Percentiles rank a stretch among this genome's conserved stretches.
phyloP scores from a whole-genome alignment of 2,888 invertebrate species.

The Bellardia bayeri region DNA sequence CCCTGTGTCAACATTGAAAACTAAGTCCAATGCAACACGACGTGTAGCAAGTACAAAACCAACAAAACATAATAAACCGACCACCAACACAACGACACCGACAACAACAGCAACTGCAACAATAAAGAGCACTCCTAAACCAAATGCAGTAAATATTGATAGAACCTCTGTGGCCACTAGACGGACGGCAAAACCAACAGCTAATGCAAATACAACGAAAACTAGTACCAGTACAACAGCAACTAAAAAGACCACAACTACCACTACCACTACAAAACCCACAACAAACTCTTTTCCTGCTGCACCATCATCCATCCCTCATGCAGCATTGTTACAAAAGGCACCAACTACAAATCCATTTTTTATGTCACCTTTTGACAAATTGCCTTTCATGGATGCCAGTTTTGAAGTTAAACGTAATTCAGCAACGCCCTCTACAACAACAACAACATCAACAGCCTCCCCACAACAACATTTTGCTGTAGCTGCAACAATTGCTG shows the following conservation, averaged over 20 bases:
- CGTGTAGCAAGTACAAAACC: constrained; percentile 74
- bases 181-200: constrained; percentile 65
- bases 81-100: constrained; percentile 27
- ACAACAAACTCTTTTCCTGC: constrained; percentile 36
- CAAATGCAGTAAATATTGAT: constrained; percentile 72
- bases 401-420: constrained; percentile 81
- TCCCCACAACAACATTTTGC: constrained; percentile 64
- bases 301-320: neutral
- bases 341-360: constrained; percentile 77
- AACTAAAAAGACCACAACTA: constrained; percentile 53
- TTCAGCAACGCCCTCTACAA: constrained; percentile 75
- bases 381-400: constrained; percentile 82
- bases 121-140: constrained; percentile 71
- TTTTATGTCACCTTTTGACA: constrained; percentile 82
- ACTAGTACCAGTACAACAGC: constrained; percentile 60
- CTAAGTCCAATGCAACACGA: constrained; percentile 68
- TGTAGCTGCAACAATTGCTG: constrained; percentile 48
- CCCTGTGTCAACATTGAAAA: constrained; percentile 63
- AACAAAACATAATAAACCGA: constrained; percentile 74
- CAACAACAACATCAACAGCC: constrained; percentile 40
- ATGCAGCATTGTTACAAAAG: constrained; percentile 27
- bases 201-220: constrained; percentile 58
- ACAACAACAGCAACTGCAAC: constrained; percentile 67
- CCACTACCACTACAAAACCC: constrained; percentile 47
- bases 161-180: constrained; percentile 47